Evolutionary conservation across 2,113 vertebrate species (phyloP).

Genomic region (Amphilophus citrinellus): DNA sequence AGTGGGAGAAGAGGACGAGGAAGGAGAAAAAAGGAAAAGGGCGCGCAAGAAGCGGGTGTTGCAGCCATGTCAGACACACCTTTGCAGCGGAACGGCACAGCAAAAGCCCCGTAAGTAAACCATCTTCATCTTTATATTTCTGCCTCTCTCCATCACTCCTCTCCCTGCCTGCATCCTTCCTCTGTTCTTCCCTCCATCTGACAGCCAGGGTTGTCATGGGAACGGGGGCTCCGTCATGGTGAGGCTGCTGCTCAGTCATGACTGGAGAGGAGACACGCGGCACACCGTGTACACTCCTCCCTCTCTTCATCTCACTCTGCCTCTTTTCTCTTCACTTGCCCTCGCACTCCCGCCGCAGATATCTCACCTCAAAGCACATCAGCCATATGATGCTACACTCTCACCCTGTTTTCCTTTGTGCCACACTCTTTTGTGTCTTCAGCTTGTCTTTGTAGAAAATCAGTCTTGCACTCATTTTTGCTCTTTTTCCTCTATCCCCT

Average conservation of each 20-base stretch:
- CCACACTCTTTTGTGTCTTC: neutral
- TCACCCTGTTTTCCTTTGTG: neutral
- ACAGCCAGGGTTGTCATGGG: conserved; percentile 77
- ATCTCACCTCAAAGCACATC: conserved; percentile 18
- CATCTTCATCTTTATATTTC: conserved; percentile 2
- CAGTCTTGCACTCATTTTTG: neutral
- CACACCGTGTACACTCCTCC: conserved; percentile 69
- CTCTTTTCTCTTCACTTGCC: conserved; percentile 24
- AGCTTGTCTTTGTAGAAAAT: neutral
- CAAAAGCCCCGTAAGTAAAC: conserved; percentile 70
- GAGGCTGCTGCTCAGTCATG: conserved; percentile 78
- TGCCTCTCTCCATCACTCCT: conserved; percentile 30
- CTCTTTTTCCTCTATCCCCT: neutral
- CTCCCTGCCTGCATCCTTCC: conserved; percentile 31
- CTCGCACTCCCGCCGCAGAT: conserved; percentile 15
- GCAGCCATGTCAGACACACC: conserved; percentile 76
- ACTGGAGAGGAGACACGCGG: conserved; percentile 71
- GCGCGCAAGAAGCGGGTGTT: conserved; percentile 34
- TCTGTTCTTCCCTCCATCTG: conserved; percentile 61
- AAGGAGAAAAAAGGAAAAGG: conserved; percentile 13
- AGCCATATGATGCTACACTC: neutral
- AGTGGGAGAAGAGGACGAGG: conserved; percentile 26
- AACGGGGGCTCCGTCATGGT: conserved; percentile 76
- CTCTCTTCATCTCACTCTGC: conserved; percentile 29
- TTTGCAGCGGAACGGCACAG: conserved; percentile 74